These are phyloP conservation scores for Nymphalis polychloros DNA, from an alignment of 2,888 invertebrate genomes.

Conservation along the genomic window DNA sequence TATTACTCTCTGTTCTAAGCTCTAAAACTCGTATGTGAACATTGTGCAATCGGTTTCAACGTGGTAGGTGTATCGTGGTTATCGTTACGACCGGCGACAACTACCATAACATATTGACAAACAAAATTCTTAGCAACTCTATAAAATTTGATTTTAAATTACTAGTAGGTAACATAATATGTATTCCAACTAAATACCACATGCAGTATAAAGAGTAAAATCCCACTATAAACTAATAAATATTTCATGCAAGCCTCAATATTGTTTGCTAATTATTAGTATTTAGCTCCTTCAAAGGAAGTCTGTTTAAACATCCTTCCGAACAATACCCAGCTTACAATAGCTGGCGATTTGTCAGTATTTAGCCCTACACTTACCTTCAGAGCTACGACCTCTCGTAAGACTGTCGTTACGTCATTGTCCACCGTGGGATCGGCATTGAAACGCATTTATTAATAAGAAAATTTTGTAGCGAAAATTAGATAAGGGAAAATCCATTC, in stretches of 20 bases:
- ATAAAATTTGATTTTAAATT: too few species aligned
- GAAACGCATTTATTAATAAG: constrained; percentile 45
- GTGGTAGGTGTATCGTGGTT: not conserved
- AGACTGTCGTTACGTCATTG: constrained; percentile 50
- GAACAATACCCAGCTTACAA: constrained; percentile 33
- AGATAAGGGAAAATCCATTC: not conserved
- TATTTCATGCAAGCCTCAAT: not conserved
- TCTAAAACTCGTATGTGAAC: not conserved
- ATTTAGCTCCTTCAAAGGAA: constrained; percentile 19
- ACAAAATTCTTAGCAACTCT: too few species aligned
- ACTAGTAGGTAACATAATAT: too few species aligned
- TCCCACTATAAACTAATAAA: not conserved
- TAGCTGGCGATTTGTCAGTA: constrained; percentile 33
- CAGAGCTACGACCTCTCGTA: constrained; percentile 37
- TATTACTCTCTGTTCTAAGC: not conserved
- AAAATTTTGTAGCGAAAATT: constrained; percentile 9
- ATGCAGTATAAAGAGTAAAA: not conserved
- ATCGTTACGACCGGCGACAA: not conserved
- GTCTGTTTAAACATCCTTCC: constrained; percentile 21
- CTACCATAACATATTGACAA: too few species aligned
- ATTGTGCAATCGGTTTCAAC: not conserved
- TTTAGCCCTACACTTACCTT: constrained; percentile 29
- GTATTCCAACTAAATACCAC: not conserved
- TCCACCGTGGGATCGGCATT: constrained; percentile 74
- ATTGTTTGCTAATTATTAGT: constrained; percentile 26